A percentile compares a stretch with the other conserved stretches of the same genome.
These are phyloP conservation scores for Diarsia rubi DNA, from an alignment of 2,888 invertebrate species.

Conservation along the genomic window DNA sequence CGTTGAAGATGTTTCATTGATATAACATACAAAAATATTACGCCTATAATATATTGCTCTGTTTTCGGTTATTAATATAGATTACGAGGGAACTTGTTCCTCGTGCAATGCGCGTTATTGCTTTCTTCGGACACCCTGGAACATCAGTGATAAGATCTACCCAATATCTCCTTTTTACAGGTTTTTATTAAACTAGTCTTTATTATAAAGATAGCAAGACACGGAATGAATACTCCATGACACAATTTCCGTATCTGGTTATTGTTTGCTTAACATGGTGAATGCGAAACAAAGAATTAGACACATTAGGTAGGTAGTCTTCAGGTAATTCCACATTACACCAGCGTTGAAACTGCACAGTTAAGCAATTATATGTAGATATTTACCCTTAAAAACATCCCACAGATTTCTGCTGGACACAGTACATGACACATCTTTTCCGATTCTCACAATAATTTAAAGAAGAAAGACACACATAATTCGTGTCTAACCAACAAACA, in stretches of 20 bases:
- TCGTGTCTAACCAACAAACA: constrained; percentile 13
- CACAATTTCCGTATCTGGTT: not conserved
- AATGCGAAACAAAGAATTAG: not conserved
- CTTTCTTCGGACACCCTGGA: constrained; percentile 13
- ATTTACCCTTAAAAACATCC: constrained; percentile 16
- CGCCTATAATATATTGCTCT: not conserved
- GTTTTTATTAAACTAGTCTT: not conserved
- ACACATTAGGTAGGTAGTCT: not conserved
- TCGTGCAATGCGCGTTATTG: not conserved
- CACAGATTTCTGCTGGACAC: constrained; percentile 10
- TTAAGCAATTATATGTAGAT: constrained; percentile 3
- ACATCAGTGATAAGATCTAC: not conserved
- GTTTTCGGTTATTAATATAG: too few relatives aligned
- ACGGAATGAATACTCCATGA: not conserved
- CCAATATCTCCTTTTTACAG: not conserved
- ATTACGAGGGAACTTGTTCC: not conserved
- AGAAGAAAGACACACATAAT: not conserved
- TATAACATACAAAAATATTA: constrained; percentile 4
- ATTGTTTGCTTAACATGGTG: not conserved
- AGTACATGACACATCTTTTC: not conserved
- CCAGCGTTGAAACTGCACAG: not conserved
- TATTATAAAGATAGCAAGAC: not conserved
- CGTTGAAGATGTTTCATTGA: not conserved
- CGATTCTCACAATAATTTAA: not conserved
- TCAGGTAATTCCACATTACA: not conserved